Evolutionary conservation across 2,113 vertebrate genomes (phyloP), one percentile per base, ranked within the genome.

Genomic region (Mus musculus): DNA sequence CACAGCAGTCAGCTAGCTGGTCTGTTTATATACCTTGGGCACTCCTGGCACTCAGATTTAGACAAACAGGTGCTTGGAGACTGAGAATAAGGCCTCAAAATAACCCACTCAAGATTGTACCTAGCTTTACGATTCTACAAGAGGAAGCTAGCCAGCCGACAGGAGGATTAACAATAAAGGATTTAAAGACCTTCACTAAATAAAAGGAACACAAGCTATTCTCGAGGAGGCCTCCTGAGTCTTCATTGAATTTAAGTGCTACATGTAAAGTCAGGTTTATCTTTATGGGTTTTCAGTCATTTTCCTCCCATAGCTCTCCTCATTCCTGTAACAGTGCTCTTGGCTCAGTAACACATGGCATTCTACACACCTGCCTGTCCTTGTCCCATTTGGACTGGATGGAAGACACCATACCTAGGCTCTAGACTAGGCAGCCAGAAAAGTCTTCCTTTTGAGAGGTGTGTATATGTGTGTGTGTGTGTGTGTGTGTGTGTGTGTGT

Each of bases 201-300:
- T 97, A 96, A 95, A 94, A 97, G 65, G 39, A 96, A 85, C 86
- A 76, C 0, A 0, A 86, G 12, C 61, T 72, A 36, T 65, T 93
- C 89, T 95, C 42, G 16, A 63, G 46, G 89, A 81, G 46, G 67
- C 93, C 89, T 89, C 90, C 54, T 0, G 85, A 93, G 85, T 90
- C 94, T 85, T 95, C 77, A 11, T 7, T 88, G 90, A 65, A 46
- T 77, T 92, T 92, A 92, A 95, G 42, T 80, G 88, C 88, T 76
- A 61, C 86, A 71, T 88, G 88, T 56, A 56, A 92, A 93, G 86
- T 75, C 36, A 13, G 85, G 89, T 87, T 97, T 95, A 88, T 86
- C 95, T 96, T 94, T 91, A 96, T 49, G 56, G 88, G 54, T 59
- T 96, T 91, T 86, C 82, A 95, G 63, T 75, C 92, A 84, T 95